phyloP scores from a whole-genome alignment of 92 coral and sea anemone species.

The Zoanthus gigantus region DNA sequence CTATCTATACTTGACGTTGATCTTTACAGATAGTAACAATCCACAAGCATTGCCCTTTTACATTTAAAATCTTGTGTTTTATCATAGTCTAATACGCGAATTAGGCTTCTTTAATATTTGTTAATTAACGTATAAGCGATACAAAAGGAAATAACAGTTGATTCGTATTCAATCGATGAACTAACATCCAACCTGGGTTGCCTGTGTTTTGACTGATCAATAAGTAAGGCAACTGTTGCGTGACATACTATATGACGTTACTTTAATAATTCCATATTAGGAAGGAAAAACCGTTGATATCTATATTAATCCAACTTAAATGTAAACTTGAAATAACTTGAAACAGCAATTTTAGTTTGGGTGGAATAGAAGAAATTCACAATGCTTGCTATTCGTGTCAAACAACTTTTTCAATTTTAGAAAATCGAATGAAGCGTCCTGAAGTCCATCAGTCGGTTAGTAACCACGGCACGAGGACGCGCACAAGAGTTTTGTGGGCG shows the following conservation, averaged over 20 bases:
- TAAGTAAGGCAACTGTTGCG: constrained; percentile 14
- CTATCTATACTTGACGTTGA: too few species aligned
- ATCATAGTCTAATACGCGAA: too few species aligned
- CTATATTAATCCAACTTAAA: not conserved
- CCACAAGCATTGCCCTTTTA: too few species aligned
- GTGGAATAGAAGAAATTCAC: not conserved
- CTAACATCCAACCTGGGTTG: too few species aligned
- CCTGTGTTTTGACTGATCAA: not conserved
- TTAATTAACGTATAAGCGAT: too few species aligned
- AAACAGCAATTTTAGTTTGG: not conserved
- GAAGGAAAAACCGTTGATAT: constrained; percentile 33
- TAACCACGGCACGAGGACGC: constrained; percentile 60
- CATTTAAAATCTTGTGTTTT: too few species aligned
- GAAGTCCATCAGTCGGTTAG: not conserved
- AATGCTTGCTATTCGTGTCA: not conserved
- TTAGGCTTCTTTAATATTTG: too few species aligned
- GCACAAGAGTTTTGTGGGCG: constrained; percentile 61
- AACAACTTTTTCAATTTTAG: not conserved
- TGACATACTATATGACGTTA: constrained; percentile 11
- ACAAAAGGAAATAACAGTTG: too few species aligned
- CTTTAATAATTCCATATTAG: constrained; percentile 27
- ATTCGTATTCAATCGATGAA: too few species aligned
- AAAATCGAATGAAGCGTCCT: not conserved
- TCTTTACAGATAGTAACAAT: too few species aligned
- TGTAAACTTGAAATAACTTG: not conserved